Base-by-base conservation (phyloP, 2,113 vertebrate species). In the Hippolais icterina region DNA sequence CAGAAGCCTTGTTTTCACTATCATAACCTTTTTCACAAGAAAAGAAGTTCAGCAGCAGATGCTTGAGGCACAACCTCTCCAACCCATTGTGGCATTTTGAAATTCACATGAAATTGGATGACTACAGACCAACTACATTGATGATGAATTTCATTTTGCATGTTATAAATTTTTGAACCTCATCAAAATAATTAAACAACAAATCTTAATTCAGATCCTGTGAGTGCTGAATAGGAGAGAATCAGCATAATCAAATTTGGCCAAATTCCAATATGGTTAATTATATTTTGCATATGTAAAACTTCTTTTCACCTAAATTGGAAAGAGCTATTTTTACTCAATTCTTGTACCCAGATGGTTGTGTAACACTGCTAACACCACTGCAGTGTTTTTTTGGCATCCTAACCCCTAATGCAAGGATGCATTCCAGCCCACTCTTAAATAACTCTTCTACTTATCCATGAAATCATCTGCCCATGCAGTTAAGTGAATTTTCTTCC, bases 271-370 rank as follows among this genome's bases (percentile, higher is more conserved):
- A 69, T 91, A 91, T 50, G 28, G 41, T 79, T 98, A 97, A 98
- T 97, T 96, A 90, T 85, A 95, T 94, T 94, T 96, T 95, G 88
- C 93, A 96, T 96, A 96, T 89, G 68, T 83, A 98, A 97, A 96
- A 93, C 81, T 90, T 91, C 61, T 96, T 94, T 96, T 95, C 83
- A 92, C 63, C 96, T 96, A 96, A 80, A 97, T 89, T 94, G 86
- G 76, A 92, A 97, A 94, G 80, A 94, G 59, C 35, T 91, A 91
- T 96, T 95, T 95, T 97, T 97, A 79, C 89, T 91, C 80, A 82
- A 64, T 95, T 84, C 76, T 90, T 94, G 82, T 89, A 94, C 37
- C 50, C 74, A 89, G 49, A 8, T 72, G 39, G 59, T 74, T 96
- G 63, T 95, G 53, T 54, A 92, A 76, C 28, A 84, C 28, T 94